phyloP scores from a whole-genome alignment of 2,797 vertebrate species.

The Saxicola maurus region DNA sequence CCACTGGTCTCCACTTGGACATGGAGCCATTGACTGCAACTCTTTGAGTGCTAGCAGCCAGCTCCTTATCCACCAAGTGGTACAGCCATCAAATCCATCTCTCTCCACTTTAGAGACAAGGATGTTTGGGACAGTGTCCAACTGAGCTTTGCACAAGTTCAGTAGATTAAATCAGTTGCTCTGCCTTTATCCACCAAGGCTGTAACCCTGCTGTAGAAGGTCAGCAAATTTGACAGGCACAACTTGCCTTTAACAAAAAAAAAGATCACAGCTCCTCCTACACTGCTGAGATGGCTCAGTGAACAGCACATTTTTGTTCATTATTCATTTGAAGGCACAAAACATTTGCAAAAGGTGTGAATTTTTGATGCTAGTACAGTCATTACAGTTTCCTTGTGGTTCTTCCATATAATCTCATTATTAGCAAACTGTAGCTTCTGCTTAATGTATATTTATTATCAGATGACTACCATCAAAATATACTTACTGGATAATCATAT shows the following conservation, averaged over 20 bases:
- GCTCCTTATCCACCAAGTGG: neutral
- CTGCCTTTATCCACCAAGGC: neutral
- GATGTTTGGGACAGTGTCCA: neutral
- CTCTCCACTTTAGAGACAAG: neutral
- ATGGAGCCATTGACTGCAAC: neutral
- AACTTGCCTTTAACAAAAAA: neutral
- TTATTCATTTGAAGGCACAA: neutral
- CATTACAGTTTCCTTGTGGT: neutral
- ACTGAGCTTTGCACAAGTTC: neutral
- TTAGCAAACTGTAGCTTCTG: neutral
- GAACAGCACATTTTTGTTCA: neutral
- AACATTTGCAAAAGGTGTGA: neutral
- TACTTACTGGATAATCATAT: neutral
- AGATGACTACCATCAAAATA: conserved; percentile 23
- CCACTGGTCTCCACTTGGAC: neutral
- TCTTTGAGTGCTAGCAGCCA: neutral
- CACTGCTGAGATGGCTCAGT: neutral
- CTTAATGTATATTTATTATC: neutral
- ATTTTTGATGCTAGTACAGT: neutral
- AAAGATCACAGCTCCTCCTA: neutral
- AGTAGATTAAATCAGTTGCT: neutral
- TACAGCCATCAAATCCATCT: no score
- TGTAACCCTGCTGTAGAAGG: fast-evolving
- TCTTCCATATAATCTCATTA: neutral
- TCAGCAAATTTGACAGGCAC: neutral